Base-by-base conservation (phyloP, 2,113 vertebrate species). In the Gulo gulo region DNA sequence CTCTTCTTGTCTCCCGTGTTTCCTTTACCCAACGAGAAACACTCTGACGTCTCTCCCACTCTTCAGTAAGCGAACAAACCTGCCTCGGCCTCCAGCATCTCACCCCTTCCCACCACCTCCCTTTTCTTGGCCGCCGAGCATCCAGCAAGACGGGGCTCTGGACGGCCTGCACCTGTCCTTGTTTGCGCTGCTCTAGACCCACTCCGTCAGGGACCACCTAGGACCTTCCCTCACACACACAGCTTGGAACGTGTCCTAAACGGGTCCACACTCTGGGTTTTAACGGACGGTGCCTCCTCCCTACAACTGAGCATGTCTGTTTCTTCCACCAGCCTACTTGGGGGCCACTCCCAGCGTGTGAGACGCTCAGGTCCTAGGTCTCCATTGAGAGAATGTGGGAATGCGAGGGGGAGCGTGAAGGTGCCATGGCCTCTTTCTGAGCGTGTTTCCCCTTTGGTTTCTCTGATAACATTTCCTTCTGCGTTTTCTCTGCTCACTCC, bases 331-430 rank as follows among this genome's bases (percentile, higher is more conserved):
- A 4, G 26, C 29, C 11, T 55, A 8, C 65, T 47, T 13, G 24
- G 6, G 29, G 45, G 47, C 12, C 47, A 9, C 10, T 20, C 47
- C 23, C 47, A 18, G 36, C 8, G 24, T 16, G 21, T 47, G 7
- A 20, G 59, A 63, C 52, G 13, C 6, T 1, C 29, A 21, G 39
- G 80, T 83, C 34, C 34, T 2, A 1, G 8, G 20, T 7, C 52
- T 3, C 10, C 20, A 21, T 11, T 7, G 5, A 74, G 20, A n/a
- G n/a, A 52, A 29, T 2, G 2, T 6, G 29, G n/a, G 26, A 63
- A n/a, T 2, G 2, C 0, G 1, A n/a, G 15, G 29, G 15, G 13
- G 7, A 61, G 11, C 0, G 0, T 3, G 14, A 39, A 16, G 7
- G 3, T 7, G 1, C 74, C 2, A 8, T 1, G 57, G 29, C 12